These are phyloP conservation scores for Melinopterus prodromus DNA, from an alignment of 2,888 invertebrate genomes.

Conservation along the genomic window DNA sequence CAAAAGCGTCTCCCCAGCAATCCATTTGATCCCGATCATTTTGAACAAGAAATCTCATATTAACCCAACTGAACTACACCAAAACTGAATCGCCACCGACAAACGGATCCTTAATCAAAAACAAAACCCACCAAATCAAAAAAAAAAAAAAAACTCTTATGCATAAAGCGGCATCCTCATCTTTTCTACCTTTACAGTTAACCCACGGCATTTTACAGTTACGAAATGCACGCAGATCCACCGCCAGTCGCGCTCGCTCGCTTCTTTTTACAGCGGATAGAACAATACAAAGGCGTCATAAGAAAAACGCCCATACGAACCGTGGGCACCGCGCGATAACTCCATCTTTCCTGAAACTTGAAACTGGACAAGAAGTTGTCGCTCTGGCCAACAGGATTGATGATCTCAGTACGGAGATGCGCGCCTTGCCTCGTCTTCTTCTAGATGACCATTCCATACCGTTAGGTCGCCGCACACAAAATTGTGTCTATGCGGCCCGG, in stretches of 20 bases:
- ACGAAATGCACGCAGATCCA: conserved; percentile 18
- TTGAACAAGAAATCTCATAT: too few relatives aligned
- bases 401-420: not conserved
- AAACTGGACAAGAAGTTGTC: conserved; percentile 4
- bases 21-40: too few relatives aligned
- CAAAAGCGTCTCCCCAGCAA: too few relatives aligned
- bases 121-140: not conserved
- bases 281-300: conserved; percentile 13
- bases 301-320: conserved; percentile 7
- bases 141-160: not conserved
- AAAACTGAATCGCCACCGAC: too few relatives aligned
- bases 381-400: not conserved
- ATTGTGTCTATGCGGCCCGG: not conserved
- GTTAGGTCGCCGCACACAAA: not conserved
- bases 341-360: conserved; percentile 4
- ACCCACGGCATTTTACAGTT: conserved; percentile 28
- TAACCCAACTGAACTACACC: too few relatives aligned
- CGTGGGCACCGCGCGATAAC: not conserved
- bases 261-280: conserved; percentile 5
- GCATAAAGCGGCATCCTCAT: not conserved
- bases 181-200: conserved; percentile 10
- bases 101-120: too few relatives aligned
- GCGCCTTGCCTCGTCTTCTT: not conserved
- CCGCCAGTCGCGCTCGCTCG: not conserved
- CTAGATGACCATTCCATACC: not conserved